These are phyloP conservation scores for Chloroceryle inda DNA, from an alignment of 2,797 vertebrate species.

Conservation along the genomic window DNA sequence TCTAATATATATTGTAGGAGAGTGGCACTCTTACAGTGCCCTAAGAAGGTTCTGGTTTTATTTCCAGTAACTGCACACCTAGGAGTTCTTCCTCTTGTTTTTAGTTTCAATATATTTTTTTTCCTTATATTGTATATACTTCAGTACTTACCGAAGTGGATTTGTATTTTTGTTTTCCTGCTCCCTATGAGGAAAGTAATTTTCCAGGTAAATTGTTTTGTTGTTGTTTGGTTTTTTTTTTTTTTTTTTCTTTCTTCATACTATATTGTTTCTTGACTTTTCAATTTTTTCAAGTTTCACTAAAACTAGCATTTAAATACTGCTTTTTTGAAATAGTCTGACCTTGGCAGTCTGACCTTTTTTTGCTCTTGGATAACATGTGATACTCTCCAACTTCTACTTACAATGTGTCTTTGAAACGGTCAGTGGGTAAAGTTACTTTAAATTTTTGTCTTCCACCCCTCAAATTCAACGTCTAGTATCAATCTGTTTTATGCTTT, in stretches of 20 bases:
- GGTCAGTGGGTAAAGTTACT: neutral
- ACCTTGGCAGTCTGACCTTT: constrained; percentile 53
- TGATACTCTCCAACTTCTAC: neutral
- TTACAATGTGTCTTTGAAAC: constrained; percentile 35
- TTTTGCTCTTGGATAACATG: constrained; percentile 9
- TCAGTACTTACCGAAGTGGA: neutral
- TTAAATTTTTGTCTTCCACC: neutral
- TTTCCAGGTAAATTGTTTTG: neutral
- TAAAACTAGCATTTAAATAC: constrained; percentile 54
- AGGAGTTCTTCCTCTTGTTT: neutral
- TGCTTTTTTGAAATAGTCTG: constrained; percentile 56
- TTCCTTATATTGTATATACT: neutral
- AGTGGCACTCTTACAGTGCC: neutral
- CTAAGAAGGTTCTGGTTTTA: neutral
- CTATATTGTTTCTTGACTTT: constrained; percentile 33
- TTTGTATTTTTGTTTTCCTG: constrained; percentile 23
- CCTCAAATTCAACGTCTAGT: neutral
- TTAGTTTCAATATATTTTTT: neutral
- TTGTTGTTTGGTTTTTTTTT: too few species aligned
- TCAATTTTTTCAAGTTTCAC: constrained; percentile 59
- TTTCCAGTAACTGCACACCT: neutral
- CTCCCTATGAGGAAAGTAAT: constrained; percentile 11
- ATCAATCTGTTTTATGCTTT: neutral
- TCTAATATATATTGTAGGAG: neutral
- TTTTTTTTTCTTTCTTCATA: neutral